phyloP scores from a whole-genome alignment of 2,888 invertebrate genomes.

The Agonopterix alstromeriana region DNA sequence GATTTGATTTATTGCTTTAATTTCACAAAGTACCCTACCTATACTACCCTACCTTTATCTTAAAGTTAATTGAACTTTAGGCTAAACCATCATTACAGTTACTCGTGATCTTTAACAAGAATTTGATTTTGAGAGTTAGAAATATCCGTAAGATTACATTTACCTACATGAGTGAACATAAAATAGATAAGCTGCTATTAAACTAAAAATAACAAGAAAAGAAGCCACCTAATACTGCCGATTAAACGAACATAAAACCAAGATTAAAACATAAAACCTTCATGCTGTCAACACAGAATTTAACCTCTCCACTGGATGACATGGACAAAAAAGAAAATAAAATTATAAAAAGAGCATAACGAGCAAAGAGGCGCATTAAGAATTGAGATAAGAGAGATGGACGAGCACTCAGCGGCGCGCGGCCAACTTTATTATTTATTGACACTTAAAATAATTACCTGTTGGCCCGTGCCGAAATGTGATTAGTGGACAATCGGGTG shows the following conservation, averaged over 20 bases:
- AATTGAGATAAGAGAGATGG: slow-evolving; percentile 75
- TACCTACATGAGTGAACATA: slow-evolving; percentile 26
- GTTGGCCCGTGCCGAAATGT: slow-evolving; percentile 70
- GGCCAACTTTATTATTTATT: slow-evolving; percentile 74
- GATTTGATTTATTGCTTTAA: slow-evolving; percentile 50
- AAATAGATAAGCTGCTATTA: slow-evolving; percentile 37
- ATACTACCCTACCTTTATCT: slow-evolving; percentile 14
- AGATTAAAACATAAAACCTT: slow-evolving; percentile 75
- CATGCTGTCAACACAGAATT: slow-evolving; percentile 71
- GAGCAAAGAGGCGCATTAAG: slow-evolving; percentile 75
- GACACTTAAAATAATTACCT: slow-evolving; percentile 75
- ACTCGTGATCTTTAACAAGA: neutral
- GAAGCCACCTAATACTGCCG: slow-evolving; percentile 43
- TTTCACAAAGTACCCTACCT: slow-evolving; percentile 12
- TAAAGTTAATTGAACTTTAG: slow-evolving; percentile 6
- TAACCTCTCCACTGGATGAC: slow-evolving; percentile 60
- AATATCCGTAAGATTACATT: slow-evolving; percentile 25
- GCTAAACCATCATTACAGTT: too few species aligned
- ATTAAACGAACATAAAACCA: slow-evolving; percentile 58
- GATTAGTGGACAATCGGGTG: slow-evolving; percentile 21
- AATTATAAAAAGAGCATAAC: slow-evolving; percentile 55
- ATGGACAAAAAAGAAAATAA: slow-evolving; percentile 56
- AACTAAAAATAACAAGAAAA: slow-evolving; percentile 15
- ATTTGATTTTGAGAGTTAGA: slow-evolving; percentile 8
- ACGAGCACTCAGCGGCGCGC: slow-evolving; percentile 70